These are phyloP conservation scores for Montipora capricornis DNA, from an alignment of 64 coral and sea anemone species.

Conservation along the genomic window DNA sequence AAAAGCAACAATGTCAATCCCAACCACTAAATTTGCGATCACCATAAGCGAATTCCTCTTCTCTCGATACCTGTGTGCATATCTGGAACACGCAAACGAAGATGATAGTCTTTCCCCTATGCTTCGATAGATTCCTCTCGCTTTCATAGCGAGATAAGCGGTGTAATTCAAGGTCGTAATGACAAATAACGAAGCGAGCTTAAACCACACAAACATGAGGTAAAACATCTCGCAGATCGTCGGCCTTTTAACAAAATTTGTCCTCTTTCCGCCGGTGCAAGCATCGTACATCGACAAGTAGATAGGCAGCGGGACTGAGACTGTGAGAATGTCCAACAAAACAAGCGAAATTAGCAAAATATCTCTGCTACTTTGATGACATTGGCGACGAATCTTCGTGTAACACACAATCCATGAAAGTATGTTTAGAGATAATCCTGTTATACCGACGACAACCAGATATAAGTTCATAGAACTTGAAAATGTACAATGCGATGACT, in stretches of 20 bases:
- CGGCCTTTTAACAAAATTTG: slow-evolving; percentile 35
- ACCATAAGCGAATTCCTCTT: slow-evolving; percentile 65
- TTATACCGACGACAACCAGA: slow-evolving; percentile 51
- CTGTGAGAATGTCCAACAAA: slow-evolving; percentile 73
- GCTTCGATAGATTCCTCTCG: slow-evolving; percentile 64
- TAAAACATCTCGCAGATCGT: slow-evolving; percentile 92
- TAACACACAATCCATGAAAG: slow-evolving; percentile 82
- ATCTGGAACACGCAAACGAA: slow-evolving; percentile 24
- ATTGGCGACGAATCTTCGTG: slow-evolving; percentile 48
- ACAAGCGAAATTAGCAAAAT: slow-evolving; percentile 73
- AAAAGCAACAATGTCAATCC: slow-evolving; percentile 83
- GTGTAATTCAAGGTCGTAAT: slow-evolving; percentile 85
- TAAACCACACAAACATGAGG: slow-evolving; percentile 88
- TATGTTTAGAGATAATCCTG: slow-evolving; percentile 67
- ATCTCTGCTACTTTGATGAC: slow-evolving; percentile 61
- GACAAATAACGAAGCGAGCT: slow-evolving; percentile 78
- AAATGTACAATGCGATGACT: slow-evolving; percentile 7
- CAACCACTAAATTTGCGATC: slow-evolving; percentile 86
- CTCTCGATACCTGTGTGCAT: slow-evolving; percentile 19
- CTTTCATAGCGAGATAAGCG: slow-evolving; percentile 78
- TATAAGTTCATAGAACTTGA: slow-evolving; percentile 66
- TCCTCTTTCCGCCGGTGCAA: not conserved
- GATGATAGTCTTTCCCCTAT: slow-evolving; percentile 51
- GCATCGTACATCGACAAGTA: slow-evolving; percentile 55
- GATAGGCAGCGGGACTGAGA: slow-evolving; percentile 76